Base-by-base conservation (phyloP, 2,797 vertebrate species). In the Schizopygopsis malacanthus region DNA sequence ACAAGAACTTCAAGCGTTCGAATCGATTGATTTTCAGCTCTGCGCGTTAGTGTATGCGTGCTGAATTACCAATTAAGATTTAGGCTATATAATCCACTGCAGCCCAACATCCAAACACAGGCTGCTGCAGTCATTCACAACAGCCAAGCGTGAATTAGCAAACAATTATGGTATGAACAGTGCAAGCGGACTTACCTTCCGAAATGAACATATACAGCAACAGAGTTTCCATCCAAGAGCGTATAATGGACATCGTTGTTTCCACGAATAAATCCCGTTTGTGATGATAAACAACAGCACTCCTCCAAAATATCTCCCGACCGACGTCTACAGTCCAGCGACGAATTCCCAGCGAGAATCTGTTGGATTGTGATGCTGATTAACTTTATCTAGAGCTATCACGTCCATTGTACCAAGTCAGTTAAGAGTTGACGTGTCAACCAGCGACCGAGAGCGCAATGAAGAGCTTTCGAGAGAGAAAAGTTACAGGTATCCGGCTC, bases 201-300 rank as follows among this genome's bases (percentile, higher is more conserved):
- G 93, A 94, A 90, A 95, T 88, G 80, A 92, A 87, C 77, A 90
- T 89, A 87, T 90, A 93, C 89, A 95, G 69, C 91, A 95, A 83
- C 88, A 94, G 90, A 87, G 93, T 92, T 93, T 93, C 88, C 88
- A 92, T 90, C 92, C 92, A 92, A 83, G 90, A 90, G 88, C 91
- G 91, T 89, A 83, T 91, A 90, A 90, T 90, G 90, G 94, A 93
- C 95, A 96, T 96, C 89, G 93, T 95, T 92, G 91, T 92, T 89
- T 92, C 77, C 91, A 89, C 92, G 90, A 87, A 91, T 93, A 93
- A 93, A 92, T 91, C 93, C 92, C 89, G 90, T 83, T 33, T 83
- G 81, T 22, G 85, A 72, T 9, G 89, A 81, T 50, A 79, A 87
- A 39, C 85, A 88, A 63, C 59, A 79, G 86, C 84, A 63, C 47